These are phyloP conservation scores for Stercorarius parasiticus DNA, from an alignment of 2,113 vertebrate species.

Conservation along the genomic window DNA sequence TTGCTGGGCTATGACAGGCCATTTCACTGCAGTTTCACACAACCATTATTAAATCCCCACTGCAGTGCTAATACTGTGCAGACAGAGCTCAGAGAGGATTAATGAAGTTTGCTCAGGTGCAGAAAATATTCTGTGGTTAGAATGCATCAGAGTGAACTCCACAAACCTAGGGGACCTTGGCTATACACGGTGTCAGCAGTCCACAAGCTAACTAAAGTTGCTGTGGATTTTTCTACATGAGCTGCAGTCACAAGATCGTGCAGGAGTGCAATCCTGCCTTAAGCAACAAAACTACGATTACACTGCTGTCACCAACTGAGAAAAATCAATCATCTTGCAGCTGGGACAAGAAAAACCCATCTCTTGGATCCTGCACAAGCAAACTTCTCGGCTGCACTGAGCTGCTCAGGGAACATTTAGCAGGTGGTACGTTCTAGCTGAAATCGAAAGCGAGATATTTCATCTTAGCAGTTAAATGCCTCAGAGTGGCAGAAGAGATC, in stretches of 20 bases:
- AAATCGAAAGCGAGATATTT: not conserved
- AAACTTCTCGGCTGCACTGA: not conserved
- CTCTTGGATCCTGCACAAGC: not conserved
- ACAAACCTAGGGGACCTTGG: not conserved
- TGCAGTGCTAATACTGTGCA: not conserved
- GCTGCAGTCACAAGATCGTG: not conserved
- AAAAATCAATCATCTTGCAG: not conserved
- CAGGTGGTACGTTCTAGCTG: not conserved
- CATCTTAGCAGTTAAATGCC: not conserved
- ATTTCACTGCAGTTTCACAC: not conserved
- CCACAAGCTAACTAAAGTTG: not conserved
- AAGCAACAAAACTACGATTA: not conserved
- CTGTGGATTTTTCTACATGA: not conserved
- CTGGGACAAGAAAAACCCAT: not conserved
- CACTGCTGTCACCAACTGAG: not conserved
- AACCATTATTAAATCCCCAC: not conserved
- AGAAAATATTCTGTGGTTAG: not conserved
- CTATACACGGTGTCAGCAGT: fast-evolving
- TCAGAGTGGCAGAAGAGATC: not conserved
- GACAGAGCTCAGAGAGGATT: not conserved
- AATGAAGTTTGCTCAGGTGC: not conserved
- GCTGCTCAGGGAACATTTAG: not conserved
- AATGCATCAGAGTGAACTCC: not conserved
- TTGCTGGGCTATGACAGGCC: not conserved
- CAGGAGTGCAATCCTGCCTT: not conserved